Conservation (phyloP, 1,140 invertebrate species). For the Mesaphorura yosii region DNA sequence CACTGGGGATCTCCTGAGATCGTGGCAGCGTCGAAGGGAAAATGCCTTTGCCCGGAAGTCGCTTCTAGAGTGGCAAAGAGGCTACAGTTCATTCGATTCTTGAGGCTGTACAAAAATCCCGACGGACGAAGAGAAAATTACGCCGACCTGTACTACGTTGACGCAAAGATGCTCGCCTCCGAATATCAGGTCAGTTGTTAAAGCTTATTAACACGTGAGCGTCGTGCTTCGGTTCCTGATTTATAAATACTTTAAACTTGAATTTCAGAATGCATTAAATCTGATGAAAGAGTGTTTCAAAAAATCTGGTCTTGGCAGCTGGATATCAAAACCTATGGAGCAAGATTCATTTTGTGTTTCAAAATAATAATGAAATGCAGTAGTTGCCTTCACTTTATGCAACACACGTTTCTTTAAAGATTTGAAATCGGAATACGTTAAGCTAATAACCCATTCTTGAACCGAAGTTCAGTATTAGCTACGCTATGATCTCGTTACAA, state of each 20-base stretch:
- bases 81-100: slow-evolving; percentile 16
- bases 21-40: slow-evolving; percentile 21
- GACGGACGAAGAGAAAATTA: slow-evolving; percentile 12
- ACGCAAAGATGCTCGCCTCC: slow-evolving; percentile 18
- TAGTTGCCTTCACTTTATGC: not conserved
- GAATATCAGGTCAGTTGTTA: slow-evolving; percentile 20
- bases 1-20: slow-evolving; percentile 22
- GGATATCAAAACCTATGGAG: slow-evolving; percentile 29
- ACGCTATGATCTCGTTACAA: too few species aligned
- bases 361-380: not conserved
- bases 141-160: slow-evolving; percentile 11
- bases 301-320: slow-evolving; percentile 16
- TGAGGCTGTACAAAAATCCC: slow-evolving; percentile 17
- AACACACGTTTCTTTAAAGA: too few species aligned
- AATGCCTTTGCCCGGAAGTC: slow-evolving; percentile 14
- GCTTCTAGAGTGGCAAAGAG: slow-evolving; percentile 24
- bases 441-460: too few species aligned
- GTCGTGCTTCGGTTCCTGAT: too few species aligned
- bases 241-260: not conserved
- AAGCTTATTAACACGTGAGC: not conserved
- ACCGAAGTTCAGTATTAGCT: too few species aligned
- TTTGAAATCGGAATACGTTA: too few species aligned
- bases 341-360: slow-evolving; percentile 19
- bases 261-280: slow-evolving; percentile 14
- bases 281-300: slow-evolving; percentile 15